Evolutionary conservation across 2,113 vertebrate species (phyloP).

Genomic region (Setophaga coronata): DNA sequence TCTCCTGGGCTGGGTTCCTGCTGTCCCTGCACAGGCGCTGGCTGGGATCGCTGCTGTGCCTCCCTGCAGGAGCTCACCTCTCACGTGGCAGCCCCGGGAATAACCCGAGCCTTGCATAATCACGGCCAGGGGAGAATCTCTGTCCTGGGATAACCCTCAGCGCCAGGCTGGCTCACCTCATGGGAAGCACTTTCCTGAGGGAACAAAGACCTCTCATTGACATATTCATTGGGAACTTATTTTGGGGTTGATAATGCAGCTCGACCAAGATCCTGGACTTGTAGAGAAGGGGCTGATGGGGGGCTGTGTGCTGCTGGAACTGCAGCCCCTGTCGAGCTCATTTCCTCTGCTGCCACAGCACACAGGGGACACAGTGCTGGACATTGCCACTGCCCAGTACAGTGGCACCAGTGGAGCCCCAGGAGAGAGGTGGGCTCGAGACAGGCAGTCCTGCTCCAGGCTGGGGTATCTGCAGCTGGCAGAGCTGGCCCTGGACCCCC

Average conservation of each 20-base stretch:
- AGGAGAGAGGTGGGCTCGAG: not conserved
- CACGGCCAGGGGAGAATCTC: not conserved
- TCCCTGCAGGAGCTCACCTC: not conserved
- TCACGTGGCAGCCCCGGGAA: not conserved
- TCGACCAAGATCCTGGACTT: not conserved
- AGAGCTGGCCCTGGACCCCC: not conserved
- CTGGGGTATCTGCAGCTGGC: not conserved
- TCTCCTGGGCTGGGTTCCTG: not conserved
- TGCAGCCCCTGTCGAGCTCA: rapidly evolving
- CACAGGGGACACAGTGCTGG: not conserved
- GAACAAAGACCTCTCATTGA: not conserved
- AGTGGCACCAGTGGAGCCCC: not conserved
- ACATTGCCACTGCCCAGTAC: not conserved
- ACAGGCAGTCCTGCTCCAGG: not conserved
- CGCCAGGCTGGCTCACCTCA: not conserved
- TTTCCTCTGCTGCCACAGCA: not conserved
- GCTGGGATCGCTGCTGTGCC: not conserved
- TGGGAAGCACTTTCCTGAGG: not conserved
- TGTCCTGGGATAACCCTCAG: not conserved
- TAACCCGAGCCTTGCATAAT: not conserved
- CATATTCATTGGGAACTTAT: not conserved
- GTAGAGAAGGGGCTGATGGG: not conserved
- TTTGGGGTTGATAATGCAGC: not conserved
- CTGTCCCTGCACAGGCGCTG: not conserved
- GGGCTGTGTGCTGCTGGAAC: not conserved